Base-by-base conservation (phyloP, 1,140 invertebrate genomes). In the Seison nebaliae region DNA sequence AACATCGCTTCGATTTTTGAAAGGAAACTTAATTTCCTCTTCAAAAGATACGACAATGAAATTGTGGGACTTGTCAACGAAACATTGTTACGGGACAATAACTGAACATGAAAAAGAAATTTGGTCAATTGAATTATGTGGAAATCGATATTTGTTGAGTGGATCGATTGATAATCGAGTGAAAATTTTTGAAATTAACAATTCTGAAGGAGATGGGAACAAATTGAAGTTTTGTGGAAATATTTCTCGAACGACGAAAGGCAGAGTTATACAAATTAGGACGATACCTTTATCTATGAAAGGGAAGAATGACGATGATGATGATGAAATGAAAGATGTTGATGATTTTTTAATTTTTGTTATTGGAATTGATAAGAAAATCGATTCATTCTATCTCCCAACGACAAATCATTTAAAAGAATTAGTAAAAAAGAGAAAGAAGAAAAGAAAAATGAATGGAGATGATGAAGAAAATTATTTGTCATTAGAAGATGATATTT, bases 81-180 rank as follows among this genome's bases (percentile, higher is more conserved):
- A 84, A 48, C 76, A 83, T 51, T 93, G 86, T 56, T 94, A 94
- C 48, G 76, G 78, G 54, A 96, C 88, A 6, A 59, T 96, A 14
- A 55, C 64, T 28, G 61, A 59, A 26, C 64, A 66, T 46, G 46
- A 55, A 30, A 60, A 54, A 43, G 67, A 70, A 53, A 63, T 66
- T 46, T 15, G 36, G 36, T 28, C 67, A 70, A 43, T 67, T 84
- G 47, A 65, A 67, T n/a, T 53, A 93, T 19, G 51, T 74, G 16
- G 72, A 72, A 50, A 59, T 77, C 45, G 75, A 76, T 45, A 65
- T 68, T 43, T 71, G 76, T 50, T 93, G 15, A 76, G 76, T 24
- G 84, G 81, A 8, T 73, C 70, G 42, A 69, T 69, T 42, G 79
- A 86, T 50, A 69, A 67, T 47, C 73, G 79, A 55, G 57, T 94